Base-by-base conservation (phyloP, 1,140 invertebrate species). In the Kradibia gibbosae region DNA sequence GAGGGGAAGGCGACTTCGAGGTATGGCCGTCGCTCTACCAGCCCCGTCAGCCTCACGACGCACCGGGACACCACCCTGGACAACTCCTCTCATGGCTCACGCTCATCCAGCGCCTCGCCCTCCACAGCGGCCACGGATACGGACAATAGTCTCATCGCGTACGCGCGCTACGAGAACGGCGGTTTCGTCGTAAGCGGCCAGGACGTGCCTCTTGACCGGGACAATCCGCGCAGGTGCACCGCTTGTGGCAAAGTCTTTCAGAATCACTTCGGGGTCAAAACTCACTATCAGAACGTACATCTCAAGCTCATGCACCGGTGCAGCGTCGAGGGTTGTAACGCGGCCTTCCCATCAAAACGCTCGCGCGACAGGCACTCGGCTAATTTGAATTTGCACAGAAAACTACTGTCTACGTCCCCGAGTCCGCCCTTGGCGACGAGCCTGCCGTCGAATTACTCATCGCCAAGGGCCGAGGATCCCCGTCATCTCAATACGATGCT, bases 261-360 rank as follows among this genome's bases (percentile, higher is more conserved):
- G 88, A 99, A 98, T 87, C 96, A 97, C 87, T 99, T 98, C 87
- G 95, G 96, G n/a, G 95, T 98, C 0, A 98, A 98, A 90, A 97
- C 96, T 0, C 98, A 99, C 88, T 99, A 98, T 90, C 97, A 98
- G 92, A 98, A 97, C 89, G 96, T 98, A 0, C 98, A 99, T 92
- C 93, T 99, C 60, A 99, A 99, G 90, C 90, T 99, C 80, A 98
- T 98, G 95, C 98, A 99, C 90, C 97, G 96, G 86, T 99, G 98
- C 91, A 97, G 95, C 82, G 95, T 99, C 3, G 97, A 98, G 82
- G 98, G 98, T n/a, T 99, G 98, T 88, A 97, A 97, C 89, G 97
- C 97, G 0, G 95, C 97, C 0, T 99, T 99, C 88, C 97, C 97
- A n/a, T 98, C 97, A 0, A 99, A 98, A 88, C 92, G 97, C 71